phyloP scores from a whole-genome alignment of 92 coral and sea anemone species.

The Heteractis magnifica region DNA sequence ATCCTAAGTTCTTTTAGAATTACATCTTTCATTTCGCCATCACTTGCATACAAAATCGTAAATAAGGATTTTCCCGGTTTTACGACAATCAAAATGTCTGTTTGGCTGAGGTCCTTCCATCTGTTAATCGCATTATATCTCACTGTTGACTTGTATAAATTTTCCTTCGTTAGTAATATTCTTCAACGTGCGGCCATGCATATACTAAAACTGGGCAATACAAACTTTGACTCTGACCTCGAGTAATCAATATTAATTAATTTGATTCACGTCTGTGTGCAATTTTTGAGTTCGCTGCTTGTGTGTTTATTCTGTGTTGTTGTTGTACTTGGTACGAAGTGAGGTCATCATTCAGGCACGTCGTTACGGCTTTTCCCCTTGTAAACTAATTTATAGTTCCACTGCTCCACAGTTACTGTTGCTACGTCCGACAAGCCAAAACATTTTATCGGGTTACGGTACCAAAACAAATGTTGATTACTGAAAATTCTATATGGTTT shows the following conservation, averaged over 20 bases:
- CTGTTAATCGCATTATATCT: neutral
- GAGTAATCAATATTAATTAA: neutral
- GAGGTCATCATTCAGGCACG: too few species aligned
- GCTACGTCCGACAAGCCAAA: too few species aligned
- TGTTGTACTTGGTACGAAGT: too few species aligned
- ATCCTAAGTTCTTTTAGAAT: too few species aligned
- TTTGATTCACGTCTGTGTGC: neutral
- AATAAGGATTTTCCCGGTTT: neutral
- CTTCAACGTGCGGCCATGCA: neutral
- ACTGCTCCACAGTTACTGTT: too few species aligned
- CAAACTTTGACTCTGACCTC: neutral
- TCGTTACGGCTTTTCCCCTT: too few species aligned
- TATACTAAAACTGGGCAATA: neutral
- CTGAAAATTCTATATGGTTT: too few species aligned
- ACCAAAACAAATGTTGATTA: too few species aligned
- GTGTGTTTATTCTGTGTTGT: too few species aligned
- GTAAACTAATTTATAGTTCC: too few species aligned
- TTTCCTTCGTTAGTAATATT: neutral
- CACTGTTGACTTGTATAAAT: neutral
- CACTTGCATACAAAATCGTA: neutral
- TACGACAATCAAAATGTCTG: neutral
- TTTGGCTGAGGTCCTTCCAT: neutral
- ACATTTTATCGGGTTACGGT: too few species aligned
- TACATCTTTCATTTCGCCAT: too few species aligned
- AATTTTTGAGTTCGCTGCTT: neutral